A percentile compares a stretch with the other conserved stretches of the same genome.
Evolutionary conservation across 2,113 vertebrate species (phyloP).

Genomic region (Castor canadensis): DNA sequence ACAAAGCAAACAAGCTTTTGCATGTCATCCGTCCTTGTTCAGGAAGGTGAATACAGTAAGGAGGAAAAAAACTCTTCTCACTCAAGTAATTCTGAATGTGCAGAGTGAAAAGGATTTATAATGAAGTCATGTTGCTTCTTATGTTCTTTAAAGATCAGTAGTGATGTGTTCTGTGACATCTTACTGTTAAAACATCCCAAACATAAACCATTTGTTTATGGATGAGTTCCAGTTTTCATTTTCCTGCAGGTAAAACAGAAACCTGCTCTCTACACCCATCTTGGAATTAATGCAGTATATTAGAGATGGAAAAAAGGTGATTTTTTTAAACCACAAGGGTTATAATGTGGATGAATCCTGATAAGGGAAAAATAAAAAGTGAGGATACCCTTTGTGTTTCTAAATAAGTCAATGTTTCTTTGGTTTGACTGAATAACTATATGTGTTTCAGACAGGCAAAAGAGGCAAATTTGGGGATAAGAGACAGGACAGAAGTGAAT

Average conservation of each 20-base stretch:
- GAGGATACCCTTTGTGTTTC: neutral
- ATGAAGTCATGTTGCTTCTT: neutral
- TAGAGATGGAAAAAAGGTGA: neutral
- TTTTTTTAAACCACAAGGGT: neutral
- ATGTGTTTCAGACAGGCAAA: neutral
- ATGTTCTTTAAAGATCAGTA: neutral
- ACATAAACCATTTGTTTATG: neutral
- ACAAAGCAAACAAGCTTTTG: conserved; percentile 29
- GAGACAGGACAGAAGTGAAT: neutral
- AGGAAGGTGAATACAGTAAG: conserved; percentile 33
- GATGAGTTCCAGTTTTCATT: conserved; percentile 20
- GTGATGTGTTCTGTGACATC: neutral
- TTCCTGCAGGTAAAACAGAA: neutral
- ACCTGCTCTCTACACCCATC: neutral
- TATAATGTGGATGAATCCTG: neutral
- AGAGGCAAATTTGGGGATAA: neutral
- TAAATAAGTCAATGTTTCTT: neutral
- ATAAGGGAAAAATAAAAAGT: neutral
- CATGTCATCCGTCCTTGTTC: neutral
- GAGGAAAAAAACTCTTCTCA: neutral
- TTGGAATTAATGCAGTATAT: neutral
- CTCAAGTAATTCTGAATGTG: conserved; percentile 7
- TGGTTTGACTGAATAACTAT: neutral
- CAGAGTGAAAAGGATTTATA: conserved; percentile 21
- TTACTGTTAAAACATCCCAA: neutral